Evolutionary conservation across 2,113 vertebrate genomes (phyloP).

Genomic region (Syrrhaptes paradoxus): DNA sequence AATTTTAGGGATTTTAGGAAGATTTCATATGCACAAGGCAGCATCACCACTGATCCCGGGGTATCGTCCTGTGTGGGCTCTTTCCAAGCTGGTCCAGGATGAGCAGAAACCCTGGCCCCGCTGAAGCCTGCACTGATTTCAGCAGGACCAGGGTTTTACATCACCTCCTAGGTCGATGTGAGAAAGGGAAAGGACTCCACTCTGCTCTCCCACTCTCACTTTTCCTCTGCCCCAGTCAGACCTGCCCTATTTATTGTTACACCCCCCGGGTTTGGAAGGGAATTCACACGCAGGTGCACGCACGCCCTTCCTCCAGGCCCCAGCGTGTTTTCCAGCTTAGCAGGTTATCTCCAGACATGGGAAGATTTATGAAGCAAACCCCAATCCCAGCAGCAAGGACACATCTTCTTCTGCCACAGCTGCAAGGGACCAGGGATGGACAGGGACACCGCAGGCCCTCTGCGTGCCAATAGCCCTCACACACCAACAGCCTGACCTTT

Average conservation of each 20-base stretch:
- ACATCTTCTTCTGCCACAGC: background rate
- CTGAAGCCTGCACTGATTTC: rapidly evolving
- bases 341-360: background rate
- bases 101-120: background rate
- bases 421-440: background rate
- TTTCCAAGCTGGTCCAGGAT: background rate
- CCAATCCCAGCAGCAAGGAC: rapidly evolving
- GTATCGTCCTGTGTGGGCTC: rapidly evolving
- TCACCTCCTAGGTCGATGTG: rapidly evolving
- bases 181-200: background rate
- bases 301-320: background rate
- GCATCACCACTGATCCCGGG: rapidly evolving
- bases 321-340: background rate
- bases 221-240: background rate
- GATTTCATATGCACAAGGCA: background rate
- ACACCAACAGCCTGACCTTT: background rate
- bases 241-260: background rate
- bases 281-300: background rate
- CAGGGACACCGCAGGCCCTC: rapidly evolving
- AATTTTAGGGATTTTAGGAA: background rate
- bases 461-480: background rate
- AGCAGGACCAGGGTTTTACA: background rate
- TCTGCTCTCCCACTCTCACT: background rate
- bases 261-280: background rate
- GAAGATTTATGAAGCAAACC: background rate